phyloP scores from a whole-genome alignment of 2,888 invertebrate species.

The Stramonita haemastoma region DNA sequence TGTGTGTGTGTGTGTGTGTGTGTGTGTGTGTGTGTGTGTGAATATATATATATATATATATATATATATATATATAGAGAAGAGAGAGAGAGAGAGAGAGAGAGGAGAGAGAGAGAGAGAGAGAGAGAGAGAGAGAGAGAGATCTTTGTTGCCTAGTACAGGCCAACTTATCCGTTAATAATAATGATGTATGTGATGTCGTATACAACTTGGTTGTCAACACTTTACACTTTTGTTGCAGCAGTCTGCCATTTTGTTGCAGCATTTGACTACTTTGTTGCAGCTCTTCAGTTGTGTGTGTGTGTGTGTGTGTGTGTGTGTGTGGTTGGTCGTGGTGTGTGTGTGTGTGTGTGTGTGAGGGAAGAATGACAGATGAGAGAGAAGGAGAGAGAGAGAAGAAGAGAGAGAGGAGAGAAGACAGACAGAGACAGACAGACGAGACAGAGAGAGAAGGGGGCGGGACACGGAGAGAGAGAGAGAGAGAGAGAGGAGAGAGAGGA shows the following conservation, averaged over 20 bases:
- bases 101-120: not conserved
- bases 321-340: constrained; percentile 20
- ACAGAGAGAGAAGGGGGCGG: no score
- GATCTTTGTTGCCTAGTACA: not conserved
- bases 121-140: not conserved
- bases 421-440: no score
- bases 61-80: not conserved
- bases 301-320: constrained; percentile 19
- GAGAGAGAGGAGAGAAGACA: no score
- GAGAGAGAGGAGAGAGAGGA: no score
- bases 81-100: no score
- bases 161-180: not conserved
- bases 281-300: not conserved
- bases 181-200: not conserved
- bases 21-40: no score
- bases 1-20: no score
- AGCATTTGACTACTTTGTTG: not conserved
- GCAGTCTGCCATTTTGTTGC: not conserved
- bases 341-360: not conserved
- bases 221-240: not conserved
- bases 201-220: not conserved
- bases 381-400: no score
- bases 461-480: no score
- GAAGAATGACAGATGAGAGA: no score
- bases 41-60: not conserved